Conservation (phyloP, 2,888 invertebrate species). For the Rhabditophanes sp. region DNA sequence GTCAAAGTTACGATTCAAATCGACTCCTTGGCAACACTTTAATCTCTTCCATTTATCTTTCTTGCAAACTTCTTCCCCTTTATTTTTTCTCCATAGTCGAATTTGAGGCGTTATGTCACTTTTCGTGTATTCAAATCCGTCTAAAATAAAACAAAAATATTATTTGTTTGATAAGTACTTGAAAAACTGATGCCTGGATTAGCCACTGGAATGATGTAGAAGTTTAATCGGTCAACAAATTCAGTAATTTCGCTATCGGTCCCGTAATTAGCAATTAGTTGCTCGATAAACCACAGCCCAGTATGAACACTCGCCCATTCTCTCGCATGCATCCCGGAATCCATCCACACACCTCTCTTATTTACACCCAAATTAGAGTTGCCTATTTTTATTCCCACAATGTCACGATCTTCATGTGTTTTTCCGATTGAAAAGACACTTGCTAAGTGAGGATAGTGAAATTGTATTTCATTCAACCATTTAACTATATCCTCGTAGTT, state of each 20-base stretch:
- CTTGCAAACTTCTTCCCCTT: slow-evolving; percentile 28
- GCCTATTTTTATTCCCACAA: slow-evolving; percentile 37
- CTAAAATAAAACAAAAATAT: slow-evolving; percentile 11
- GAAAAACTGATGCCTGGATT: no score
- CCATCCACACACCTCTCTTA: slow-evolving; percentile 38
- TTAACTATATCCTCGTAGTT: slow-evolving; percentile 30
- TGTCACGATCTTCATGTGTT: slow-evolving; percentile 32
- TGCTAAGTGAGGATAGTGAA: slow-evolving; percentile 31
- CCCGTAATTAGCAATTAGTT: slow-evolving; percentile 30
- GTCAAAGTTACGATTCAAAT: slow-evolving; percentile 42
- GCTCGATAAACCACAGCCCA: slow-evolving; percentile 39
- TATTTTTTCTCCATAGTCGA: slow-evolving; percentile 38
- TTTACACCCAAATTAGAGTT: slow-evolving; percentile 18
- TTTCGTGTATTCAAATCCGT: slow-evolving; percentile 31
- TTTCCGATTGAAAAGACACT: slow-evolving; percentile 30
- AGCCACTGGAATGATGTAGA: slow-evolving; percentile 33
- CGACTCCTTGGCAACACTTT: slow-evolving; percentile 41
- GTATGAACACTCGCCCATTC: slow-evolving; percentile 43
- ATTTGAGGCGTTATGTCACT: slow-evolving; percentile 32
- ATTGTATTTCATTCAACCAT: slow-evolving; percentile 37
- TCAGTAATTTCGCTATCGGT: slow-evolving; percentile 15
- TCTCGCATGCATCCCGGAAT: slow-evolving; percentile 41
- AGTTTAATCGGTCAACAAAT: slow-evolving; percentile 19
- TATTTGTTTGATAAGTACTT: no score
- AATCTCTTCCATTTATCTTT: slow-evolving; percentile 37